These are phyloP conservation scores for Protophormia terraenovae DNA, from an alignment of 2,888 invertebrate genomes.

Conservation along the genomic window DNA sequence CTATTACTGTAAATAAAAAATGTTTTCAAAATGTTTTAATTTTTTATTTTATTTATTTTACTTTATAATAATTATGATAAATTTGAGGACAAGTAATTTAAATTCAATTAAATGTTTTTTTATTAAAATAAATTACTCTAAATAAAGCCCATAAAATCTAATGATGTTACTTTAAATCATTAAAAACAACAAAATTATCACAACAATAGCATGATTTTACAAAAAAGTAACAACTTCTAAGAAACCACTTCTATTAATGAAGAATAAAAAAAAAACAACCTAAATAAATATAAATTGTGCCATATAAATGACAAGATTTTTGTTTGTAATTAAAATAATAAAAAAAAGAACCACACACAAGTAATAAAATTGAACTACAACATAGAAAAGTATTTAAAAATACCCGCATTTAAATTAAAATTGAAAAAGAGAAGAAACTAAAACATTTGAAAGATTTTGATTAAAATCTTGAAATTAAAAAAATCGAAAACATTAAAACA, in stretches of 20 bases:
- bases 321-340: constrained; percentile 2
- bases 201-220: background rate
- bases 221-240: background rate
- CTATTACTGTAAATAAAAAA: no score
- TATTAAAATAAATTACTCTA: background rate
- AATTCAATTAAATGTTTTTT: background rate
- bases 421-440: background rate
- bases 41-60: no score
- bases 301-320: constrained; percentile 30
- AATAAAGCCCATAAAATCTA: background rate
- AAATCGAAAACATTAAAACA: background rate
- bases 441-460: constrained; percentile 22
- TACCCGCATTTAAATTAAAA: constrained; percentile 29
- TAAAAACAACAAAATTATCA: background rate
- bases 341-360: constrained; percentile 25
- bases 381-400: background rate
- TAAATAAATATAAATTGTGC: background rate
- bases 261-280: background rate
- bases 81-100: background rate
- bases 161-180: background rate
- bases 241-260: background rate
- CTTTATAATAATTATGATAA: no score
- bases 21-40: no score
- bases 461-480: constrained; percentile 22
- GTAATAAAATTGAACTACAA: background rate